Evolutionary conservation across 2,113 vertebrate species (phyloP).

Genomic region (Tenebrosternarchus preto): DNA sequence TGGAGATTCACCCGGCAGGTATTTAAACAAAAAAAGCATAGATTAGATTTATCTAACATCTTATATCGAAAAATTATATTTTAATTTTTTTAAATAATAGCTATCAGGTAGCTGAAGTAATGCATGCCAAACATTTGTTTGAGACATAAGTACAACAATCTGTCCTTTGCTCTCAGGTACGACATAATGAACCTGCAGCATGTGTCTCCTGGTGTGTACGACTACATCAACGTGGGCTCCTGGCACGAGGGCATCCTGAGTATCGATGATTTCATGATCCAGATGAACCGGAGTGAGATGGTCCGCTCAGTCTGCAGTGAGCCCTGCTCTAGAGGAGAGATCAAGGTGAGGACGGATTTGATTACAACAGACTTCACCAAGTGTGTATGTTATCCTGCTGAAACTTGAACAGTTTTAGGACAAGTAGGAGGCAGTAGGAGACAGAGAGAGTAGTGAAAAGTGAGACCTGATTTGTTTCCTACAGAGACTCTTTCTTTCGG

Average conservation of each 20-base stretch:
- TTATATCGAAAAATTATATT: not conserved
- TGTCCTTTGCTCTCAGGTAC: constrained; percentile 75
- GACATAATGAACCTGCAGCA: constrained; percentile 97
- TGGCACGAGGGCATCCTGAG: constrained; percentile 91
- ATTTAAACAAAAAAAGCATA: not conserved
- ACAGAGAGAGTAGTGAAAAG: no score
- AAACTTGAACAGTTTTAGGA: no score
- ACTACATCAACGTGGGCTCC: constrained; percentile 93
- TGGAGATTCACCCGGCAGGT: constrained; percentile 94
- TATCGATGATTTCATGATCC: constrained; percentile 87
- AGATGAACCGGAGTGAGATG: constrained; percentile 91
- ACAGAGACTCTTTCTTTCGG: no score
- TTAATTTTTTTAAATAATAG: not conserved
- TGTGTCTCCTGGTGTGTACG: constrained; percentile 81
- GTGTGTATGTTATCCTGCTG: not conserved
- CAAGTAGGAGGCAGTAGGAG: not conserved
- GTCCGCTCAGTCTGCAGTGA: constrained; percentile 96
- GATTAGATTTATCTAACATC: not conserved
- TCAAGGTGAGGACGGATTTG: constrained; percentile 79
- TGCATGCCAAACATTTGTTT: constrained; percentile 18
- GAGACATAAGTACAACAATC: not conserved
- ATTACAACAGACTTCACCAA: not conserved
- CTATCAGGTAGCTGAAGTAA: not conserved
- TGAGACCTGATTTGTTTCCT: no score
- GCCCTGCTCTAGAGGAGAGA: constrained; percentile 92